phyloP scores from a whole-genome alignment of 2,888 invertebrate genomes.

The Pachymerium ferrugineum region DNA sequence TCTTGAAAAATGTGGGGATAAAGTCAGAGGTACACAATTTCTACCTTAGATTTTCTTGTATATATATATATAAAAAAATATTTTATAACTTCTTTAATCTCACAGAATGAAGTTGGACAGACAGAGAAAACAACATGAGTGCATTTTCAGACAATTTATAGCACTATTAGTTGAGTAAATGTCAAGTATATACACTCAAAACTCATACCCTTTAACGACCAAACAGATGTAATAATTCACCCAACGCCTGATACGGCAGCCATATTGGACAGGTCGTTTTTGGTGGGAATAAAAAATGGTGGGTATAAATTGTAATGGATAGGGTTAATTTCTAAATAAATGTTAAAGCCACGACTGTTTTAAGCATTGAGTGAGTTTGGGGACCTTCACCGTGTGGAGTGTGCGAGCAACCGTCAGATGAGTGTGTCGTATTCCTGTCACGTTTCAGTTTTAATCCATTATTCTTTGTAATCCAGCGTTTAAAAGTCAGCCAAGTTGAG shows the following conservation, averaged over 20 bases:
- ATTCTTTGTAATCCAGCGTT: constrained; percentile 8
- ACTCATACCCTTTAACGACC: neutral
- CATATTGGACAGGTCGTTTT: no score
- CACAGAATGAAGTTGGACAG: neutral
- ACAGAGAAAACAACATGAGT: neutral
- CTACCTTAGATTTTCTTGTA: no score
- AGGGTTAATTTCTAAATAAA: neutral
- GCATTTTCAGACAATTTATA: neutral
- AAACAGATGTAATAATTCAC: neutral
- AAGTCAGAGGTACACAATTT: no score
- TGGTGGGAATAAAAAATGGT: no score
- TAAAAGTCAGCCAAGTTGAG: neutral
- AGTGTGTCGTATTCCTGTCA: constrained; percentile 8
- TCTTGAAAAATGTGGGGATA: no score
- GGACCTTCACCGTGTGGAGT: neutral
- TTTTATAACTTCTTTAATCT: no score
- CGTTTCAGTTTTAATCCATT: constrained; percentile 3
- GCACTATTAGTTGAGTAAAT: neutral
- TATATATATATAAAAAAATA: no score
- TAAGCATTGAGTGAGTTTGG: neutral
- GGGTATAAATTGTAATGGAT: neutral
- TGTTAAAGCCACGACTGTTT: neutral
- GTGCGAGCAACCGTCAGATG: neutral
- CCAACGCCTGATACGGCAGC: no score
- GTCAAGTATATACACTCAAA: no score